Base-by-base conservation (phyloP, 35 echinoderm and acorn worm genomes). In the Lytechinus variegatus region DNA sequence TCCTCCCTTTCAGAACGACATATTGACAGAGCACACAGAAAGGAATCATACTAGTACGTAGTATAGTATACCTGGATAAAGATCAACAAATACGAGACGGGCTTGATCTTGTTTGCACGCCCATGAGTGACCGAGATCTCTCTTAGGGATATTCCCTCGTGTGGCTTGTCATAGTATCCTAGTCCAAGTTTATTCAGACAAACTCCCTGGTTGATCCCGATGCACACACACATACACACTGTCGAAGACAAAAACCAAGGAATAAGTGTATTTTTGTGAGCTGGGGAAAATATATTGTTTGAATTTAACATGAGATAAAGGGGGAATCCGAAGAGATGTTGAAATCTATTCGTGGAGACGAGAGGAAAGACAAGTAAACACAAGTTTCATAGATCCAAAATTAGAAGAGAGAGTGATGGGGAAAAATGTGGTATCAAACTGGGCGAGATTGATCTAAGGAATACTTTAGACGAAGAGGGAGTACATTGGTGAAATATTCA, bases 71-170 rank as follows among this genome's bases (percentile, higher is more conserved):
- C 66, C 66, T 24, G 66, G 66, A 79, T 79, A 79, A 79, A 79
- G 66, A 79, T 79, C 19, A 79, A 79, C 66, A 79, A 79, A 79
- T 79, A 79, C 66, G 66, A 79, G 66, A 79, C 66, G 66, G 66
- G n/a, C 66, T 79, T 79, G 19, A 79, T 79, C 66, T 79, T 79
- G 66, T 79, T 79, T 79, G 66, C 66, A 79, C 21, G 66, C 21
- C 66, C 66, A 79, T 79, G 66, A 79, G 66, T 79, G 66, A 79
- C 66, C 66, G 66, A 79, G 66, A 79, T 79, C 66, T 79, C n/a
- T 79, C 19, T 24, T 44, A 44, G 66, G 66, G 66, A 79, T 79
- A 79, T 79, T 79, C 66, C 66, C 66, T 24, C 66, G 66, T 79
- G 66, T 79, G 66, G 66, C 66, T n/a, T 79, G 66, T 79, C 66